Evolutionary conservation across 2,888 invertebrate genomes (phyloP).

Genomic region (Quadriops clusia): DNA sequence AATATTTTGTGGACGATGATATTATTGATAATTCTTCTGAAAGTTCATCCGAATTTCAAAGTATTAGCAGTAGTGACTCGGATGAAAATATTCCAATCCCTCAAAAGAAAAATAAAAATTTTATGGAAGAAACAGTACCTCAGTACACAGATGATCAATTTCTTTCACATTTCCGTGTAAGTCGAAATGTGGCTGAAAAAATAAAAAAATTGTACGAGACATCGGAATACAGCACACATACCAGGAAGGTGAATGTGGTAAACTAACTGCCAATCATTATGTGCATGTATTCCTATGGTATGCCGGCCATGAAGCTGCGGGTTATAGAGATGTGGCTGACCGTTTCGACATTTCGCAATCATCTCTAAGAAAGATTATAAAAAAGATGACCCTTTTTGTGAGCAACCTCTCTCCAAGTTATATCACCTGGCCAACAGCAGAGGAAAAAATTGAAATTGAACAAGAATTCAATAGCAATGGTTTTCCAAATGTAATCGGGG

Average conservation of each 20-base stretch:
- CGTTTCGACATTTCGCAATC: conserved; percentile 13
- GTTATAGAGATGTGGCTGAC: conserved; percentile 15
- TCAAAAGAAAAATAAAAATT: conserved; percentile 7
- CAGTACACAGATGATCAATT: conserved; percentile 14
- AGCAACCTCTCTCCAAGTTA: conserved; percentile 12
- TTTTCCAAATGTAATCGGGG: conserved; percentile 5
- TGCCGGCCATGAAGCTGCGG: conserved; percentile 12
- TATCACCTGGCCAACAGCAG: conserved; percentile 12
- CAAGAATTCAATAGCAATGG: conserved; percentile 8
- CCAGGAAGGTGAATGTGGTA: conserved; percentile 7
- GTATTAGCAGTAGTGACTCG: too few relatives aligned
- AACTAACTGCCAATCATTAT: too few relatives aligned
- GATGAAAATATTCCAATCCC: too few relatives aligned
- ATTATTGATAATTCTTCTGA: too few relatives aligned
- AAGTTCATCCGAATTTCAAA: too few relatives aligned
- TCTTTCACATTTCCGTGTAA: conserved; percentile 13
- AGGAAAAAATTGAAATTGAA: conserved; percentile 9
- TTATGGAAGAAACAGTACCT: conserved; percentile 15
- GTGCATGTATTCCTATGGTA: conserved; percentile 13
- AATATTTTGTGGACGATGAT: too few relatives aligned
- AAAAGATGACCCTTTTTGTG: conserved; percentile 8
- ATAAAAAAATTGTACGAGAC: too few relatives aligned
- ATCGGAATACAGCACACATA: too few relatives aligned
- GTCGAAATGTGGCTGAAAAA: conserved; percentile 6
- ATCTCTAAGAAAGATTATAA: conserved; percentile 8